A percentile compares a stretch with the other conserved stretches of the same genome.
Evolutionary conservation across 2,113 vertebrate genomes (phyloP).

Genomic region (Syngnathus scovelli): DNA sequence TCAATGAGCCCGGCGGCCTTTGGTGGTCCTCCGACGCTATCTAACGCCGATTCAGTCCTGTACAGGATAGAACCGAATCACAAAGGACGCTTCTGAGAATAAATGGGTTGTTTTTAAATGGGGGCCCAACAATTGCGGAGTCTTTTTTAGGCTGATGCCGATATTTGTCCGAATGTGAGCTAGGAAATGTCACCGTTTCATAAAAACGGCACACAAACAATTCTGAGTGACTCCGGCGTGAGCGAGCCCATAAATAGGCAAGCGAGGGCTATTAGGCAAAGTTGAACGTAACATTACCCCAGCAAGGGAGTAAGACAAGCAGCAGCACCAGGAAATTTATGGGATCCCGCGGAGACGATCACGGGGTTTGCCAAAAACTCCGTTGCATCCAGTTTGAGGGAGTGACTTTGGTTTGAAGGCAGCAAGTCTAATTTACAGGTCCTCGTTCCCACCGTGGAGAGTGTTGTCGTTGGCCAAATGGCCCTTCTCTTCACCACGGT

Average conservation of each 20-base stretch:
- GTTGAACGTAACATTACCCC: constrained; percentile 38
- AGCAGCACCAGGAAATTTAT: constrained; percentile 57
- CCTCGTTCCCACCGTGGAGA: constrained; percentile 42
- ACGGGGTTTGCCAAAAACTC: constrained; percentile 34
- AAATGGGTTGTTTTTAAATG: too few species aligned
- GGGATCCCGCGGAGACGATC: constrained; percentile 44
- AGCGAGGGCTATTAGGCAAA: constrained; percentile 46
- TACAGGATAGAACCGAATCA: too few species aligned
- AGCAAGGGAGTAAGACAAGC: constrained; percentile 45
- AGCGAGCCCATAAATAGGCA: constrained; percentile 14
- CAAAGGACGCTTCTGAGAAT: too few species aligned
- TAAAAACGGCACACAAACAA: constrained; percentile 60
- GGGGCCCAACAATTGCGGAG: too few species aligned
- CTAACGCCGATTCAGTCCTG: too few species aligned
- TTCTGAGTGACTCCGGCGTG: constrained; percentile 27
- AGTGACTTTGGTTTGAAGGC: constrained; percentile 27
- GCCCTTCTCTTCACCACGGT: constrained; percentile 24
- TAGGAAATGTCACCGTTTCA: constrained; percentile 49
- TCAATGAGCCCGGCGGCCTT: too few species aligned
- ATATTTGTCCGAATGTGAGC: constrained; percentile 17
- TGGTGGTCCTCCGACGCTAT: too few species aligned
- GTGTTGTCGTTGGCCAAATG: constrained; percentile 58
- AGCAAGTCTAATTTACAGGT: constrained; percentile 66
- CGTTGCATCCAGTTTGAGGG: constrained; percentile 45
- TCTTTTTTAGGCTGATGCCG: too few species aligned